Conservation (phyloP, 2,888 invertebrate genomes). For the Biston betularia region DNA sequence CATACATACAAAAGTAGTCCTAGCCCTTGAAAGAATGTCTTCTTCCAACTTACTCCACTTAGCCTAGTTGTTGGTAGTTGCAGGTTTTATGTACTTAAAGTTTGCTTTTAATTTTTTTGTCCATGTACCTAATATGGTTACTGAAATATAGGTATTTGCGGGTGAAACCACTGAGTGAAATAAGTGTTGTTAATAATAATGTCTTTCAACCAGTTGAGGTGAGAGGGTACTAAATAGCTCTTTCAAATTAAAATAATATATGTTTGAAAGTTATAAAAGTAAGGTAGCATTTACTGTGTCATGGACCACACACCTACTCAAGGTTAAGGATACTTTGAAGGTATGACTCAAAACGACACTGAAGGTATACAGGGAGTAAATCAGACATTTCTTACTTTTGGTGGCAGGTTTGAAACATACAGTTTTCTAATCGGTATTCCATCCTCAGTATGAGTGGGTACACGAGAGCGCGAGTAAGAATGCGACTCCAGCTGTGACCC, state of each 20-base stretch:
- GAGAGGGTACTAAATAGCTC: background rate
- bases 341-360: background rate
- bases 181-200: too few relatives aligned
- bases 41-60: too few relatives aligned
- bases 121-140: too few relatives aligned
- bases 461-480: slow-evolving; percentile 49
- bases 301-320: background rate
- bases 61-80: too few relatives aligned
- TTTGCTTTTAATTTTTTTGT: too few relatives aligned
- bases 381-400: slow-evolving; percentile 71
- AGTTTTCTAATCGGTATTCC: slow-evolving; percentile 86
- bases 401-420: slow-evolving; percentile 85
- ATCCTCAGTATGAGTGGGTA: slow-evolving; percentile 84
- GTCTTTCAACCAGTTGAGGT: background rate
- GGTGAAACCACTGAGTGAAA: too few relatives aligned
- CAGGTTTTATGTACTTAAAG: too few relatives aligned
- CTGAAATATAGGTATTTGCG: too few relatives aligned
- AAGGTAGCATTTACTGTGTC: background rate
- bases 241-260: background rate
- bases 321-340: background rate
- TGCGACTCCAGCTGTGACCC: slow-evolving; percentile 63
- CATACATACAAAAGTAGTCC: too few relatives aligned
- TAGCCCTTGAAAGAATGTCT: too few relatives aligned
- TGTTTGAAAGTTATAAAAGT: background rate
- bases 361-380: background rate